A percentile compares a stretch with the other conserved stretches of the same genome.
Evolutionary conservation across 2,113 vertebrate species (phyloP).

Genomic region (Turdus rufiventris): DNA sequence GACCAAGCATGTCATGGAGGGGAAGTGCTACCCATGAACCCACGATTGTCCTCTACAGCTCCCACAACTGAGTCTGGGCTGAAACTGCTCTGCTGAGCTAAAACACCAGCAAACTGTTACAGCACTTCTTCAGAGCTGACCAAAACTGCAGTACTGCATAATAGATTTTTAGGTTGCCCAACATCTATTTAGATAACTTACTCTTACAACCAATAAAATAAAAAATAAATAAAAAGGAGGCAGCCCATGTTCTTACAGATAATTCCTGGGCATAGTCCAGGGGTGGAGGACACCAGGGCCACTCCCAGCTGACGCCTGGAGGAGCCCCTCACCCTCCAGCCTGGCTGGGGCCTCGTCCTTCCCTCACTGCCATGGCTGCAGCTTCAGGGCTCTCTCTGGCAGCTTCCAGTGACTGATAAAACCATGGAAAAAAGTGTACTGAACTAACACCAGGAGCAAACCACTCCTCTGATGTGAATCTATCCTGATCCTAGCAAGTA

Average conservation of each 20-base stretch:
- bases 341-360: not conserved
- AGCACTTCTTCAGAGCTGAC: not conserved
- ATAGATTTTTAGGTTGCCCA: not conserved
- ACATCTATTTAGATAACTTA: not conserved
- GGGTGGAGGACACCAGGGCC: not conserved
- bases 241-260: not conserved
- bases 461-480: not conserved
- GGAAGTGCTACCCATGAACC: accelerated
- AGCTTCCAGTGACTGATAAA: not conserved
- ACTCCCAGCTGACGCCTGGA: accelerated
- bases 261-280: not conserved
- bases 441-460: not conserved
- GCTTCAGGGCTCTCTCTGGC: not conserved
- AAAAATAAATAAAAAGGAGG: not conserved
- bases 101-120: not conserved
- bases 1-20: accelerated
- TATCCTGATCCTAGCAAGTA: not conserved
- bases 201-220: not conserved
- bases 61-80: not conserved
- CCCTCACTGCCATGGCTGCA: not conserved
- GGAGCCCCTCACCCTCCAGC: not conserved
- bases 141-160: not conserved
- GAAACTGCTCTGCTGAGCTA: not conserved
- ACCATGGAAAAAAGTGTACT: not conserved
- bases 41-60: not conserved